A percentile compares a stretch with the other conserved stretches of the same genome.
phyloP scores from a whole-genome alignment of 2,113 vertebrate genomes.

The Podarcis cretensis region DNA sequence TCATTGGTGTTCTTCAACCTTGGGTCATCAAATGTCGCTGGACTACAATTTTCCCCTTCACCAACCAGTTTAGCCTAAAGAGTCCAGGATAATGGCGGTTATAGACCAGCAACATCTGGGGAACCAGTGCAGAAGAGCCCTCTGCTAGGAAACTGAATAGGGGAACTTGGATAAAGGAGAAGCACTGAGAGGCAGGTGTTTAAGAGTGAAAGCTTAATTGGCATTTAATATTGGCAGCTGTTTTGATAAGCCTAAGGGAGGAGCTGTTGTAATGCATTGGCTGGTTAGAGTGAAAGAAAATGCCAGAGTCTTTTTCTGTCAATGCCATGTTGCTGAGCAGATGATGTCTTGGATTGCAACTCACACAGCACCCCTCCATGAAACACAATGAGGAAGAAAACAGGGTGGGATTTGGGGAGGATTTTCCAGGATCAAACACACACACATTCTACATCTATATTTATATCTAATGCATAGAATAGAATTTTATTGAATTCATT shows the following conservation, averaged over 20 bases:
- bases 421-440: not conserved
- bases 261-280: not conserved
- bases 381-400: not conserved
- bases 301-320: too few relatives aligned
- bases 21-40: too few relatives aligned
- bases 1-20: too few relatives aligned
- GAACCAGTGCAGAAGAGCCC: not conserved
- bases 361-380: not conserved
- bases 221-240: not conserved
- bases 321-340: not conserved
- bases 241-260: slow-evolving; percentile 12
- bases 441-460: too few relatives aligned
- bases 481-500: too few relatives aligned
- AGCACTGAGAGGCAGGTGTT: not conserved
- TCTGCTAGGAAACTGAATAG: not conserved
- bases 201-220: not conserved
- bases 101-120: too few relatives aligned
- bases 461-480: too few relatives aligned
- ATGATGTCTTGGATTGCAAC: not conserved
- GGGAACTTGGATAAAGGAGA: not conserved
- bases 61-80: too few relatives aligned
- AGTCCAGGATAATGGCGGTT: too few relatives aligned
- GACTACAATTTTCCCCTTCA: too few relatives aligned
- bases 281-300: not conserved
- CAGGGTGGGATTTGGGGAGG: not conserved